phyloP scores from a whole-genome alignment of 2,797 vertebrate species.

The Ataeniobius toweri region DNA sequence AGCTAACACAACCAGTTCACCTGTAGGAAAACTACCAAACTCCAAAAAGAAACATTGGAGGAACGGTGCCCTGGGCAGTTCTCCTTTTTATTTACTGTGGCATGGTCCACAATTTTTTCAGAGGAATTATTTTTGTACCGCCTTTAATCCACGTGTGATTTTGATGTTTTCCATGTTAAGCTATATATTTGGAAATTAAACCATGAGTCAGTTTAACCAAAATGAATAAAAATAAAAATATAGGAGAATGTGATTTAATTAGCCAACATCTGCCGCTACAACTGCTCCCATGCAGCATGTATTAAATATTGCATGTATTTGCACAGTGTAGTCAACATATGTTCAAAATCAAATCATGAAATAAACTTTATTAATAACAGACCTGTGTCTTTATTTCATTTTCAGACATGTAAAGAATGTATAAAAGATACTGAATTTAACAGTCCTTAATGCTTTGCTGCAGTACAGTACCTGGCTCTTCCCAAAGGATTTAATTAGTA shows the following conservation, averaged over 20 bases:
- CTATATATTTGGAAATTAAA: constrained; percentile 31
- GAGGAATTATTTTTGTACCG: constrained; percentile 86
- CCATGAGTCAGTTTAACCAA: constrained; percentile 9
- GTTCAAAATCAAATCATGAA: constrained; percentile 38
- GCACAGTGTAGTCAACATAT: constrained; percentile 50
- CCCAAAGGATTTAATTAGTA: background rate
- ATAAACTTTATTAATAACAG: constrained; percentile 16
- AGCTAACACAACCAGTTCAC: constrained; percentile 9
- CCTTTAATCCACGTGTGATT: constrained; percentile 60
- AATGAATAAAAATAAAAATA: background rate
- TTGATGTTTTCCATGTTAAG: constrained; percentile 52
- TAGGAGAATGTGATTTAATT: constrained; percentile 10
- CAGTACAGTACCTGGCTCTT: background rate
- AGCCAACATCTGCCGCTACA: constrained; percentile 14
- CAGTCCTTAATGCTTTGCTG: background rate
- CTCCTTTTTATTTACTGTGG: constrained; percentile 45
- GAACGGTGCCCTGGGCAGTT: constrained; percentile 28
- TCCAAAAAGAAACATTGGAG: constrained; percentile 25
- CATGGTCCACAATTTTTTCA: constrained; percentile 61
- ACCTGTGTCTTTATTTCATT: background rate
- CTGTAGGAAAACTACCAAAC: constrained; percentile 12
- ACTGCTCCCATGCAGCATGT: constrained; percentile 37
- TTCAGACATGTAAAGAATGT: background rate
- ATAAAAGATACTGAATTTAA: background rate
- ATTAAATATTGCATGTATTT: constrained; percentile 56